Percentiles rank a stretch among this genome's conserved stretches.
Conservation (phyloP, 2,797 vertebrate species). For the Dendrocincla fuliginosa region DNA sequence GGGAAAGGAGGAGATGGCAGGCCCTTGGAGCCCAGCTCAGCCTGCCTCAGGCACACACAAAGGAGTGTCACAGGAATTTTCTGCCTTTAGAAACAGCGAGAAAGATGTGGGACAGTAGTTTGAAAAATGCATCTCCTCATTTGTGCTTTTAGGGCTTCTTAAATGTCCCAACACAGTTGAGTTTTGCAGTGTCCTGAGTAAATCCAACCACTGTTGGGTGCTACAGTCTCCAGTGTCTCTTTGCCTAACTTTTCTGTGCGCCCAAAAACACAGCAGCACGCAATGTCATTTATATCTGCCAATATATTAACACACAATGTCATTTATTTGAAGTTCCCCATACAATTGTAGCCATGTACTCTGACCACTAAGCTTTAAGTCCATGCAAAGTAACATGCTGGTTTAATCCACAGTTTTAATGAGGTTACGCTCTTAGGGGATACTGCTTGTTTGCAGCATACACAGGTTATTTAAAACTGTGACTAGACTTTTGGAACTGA, state of each 20-base stretch:
- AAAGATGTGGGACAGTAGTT: neutral
- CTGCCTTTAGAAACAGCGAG: neutral
- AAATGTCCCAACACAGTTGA: neutral
- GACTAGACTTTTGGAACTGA: neutral
- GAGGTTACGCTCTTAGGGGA: neutral
- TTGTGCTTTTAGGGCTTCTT: neutral
- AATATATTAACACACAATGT: neutral
- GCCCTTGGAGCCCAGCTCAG: neutral
- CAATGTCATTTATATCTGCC: no score
- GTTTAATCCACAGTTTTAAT: neutral
- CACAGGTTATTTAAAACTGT: neutral
- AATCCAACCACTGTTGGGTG: neutral
- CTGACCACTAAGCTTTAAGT: neutral
- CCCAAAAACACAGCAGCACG: neutral
- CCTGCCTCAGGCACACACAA: neutral
- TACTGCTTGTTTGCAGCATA: neutral
- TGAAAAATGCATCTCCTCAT: neutral
- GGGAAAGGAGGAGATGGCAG: neutral
- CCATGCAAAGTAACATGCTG: neutral
- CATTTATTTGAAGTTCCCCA: neutral
- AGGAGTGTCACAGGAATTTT: fast-evolving
- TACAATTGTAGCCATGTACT: neutral
- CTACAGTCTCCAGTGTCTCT: neutral
- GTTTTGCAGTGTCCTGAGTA: neutral
- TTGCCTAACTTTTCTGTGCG: neutral